Evolutionary conservation across 2,113 vertebrate species (phyloP).

Genomic region (Daubentonia madagascariensis): DNA sequence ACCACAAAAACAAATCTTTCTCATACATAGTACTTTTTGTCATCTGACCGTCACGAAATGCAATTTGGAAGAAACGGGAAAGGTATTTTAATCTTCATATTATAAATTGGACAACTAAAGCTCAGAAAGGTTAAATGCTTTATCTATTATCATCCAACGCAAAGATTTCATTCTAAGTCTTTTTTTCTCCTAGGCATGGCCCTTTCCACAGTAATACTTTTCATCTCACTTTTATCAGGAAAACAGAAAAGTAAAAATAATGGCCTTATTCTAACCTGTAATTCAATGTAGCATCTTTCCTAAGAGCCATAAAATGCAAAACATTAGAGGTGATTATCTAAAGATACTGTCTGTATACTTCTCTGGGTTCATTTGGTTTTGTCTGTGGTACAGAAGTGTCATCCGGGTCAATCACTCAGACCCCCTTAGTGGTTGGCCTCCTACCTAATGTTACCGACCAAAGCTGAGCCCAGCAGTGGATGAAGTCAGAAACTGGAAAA

Average conservation of each 20-base stretch:
- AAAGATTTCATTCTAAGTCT: not conserved
- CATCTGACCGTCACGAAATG: not conserved
- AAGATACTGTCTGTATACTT: not conserved
- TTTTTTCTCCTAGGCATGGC: not conserved
- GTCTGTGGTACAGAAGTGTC: constrained; percentile 36
- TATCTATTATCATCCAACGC: not conserved
- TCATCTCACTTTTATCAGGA: not conserved
- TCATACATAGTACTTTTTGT: not conserved
- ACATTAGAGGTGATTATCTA: not conserved
- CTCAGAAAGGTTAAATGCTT: not conserved
- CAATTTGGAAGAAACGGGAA: not conserved
- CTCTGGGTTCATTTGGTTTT: constrained; percentile 48
- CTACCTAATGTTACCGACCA: constrained; percentile 35
- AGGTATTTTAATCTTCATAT: not conserved
- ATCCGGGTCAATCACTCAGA: not conserved
- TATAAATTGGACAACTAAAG: not conserved
- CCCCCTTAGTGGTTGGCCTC: constrained; percentile 31
- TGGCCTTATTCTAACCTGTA: not conserved
- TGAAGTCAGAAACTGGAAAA: constrained; percentile 46
- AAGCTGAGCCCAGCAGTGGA: not conserved
- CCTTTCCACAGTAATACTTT: not conserved
- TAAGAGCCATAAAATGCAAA: not conserved
- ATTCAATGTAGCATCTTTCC: constrained; percentile 16
- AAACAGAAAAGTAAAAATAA: not conserved
- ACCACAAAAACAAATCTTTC: not conserved